These are phyloP conservation scores for Thera obeliscata DNA, from an alignment of 2,888 invertebrate species.

Conservation along the genomic window DNA sequence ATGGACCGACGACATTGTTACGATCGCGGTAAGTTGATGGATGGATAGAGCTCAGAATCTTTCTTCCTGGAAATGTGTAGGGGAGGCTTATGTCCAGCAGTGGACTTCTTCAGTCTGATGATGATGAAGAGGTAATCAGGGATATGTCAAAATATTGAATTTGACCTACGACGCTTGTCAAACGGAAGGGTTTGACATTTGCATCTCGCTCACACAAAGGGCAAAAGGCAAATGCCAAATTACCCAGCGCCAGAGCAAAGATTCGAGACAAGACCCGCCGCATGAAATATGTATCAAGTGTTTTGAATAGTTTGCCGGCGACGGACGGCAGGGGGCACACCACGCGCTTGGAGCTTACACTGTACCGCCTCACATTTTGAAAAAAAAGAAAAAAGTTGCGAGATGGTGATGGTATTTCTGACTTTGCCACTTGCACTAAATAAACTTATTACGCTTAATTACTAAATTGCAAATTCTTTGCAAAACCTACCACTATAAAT, in stretches of 20 bases:
- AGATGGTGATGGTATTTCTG: background rate
- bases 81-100: too few species aligned
- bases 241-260: conserved; percentile 46
- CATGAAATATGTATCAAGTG: conserved; percentile 71
- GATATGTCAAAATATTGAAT: background rate
- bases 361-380: background rate
- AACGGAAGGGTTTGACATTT: background rate
- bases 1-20: too few species aligned
- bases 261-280: conserved; percentile 45
- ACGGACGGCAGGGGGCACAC: conserved; percentile 3
- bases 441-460: too few species aligned
- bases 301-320: conserved; percentile 57
- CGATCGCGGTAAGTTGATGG: too few species aligned
- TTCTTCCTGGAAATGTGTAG: too few species aligned
- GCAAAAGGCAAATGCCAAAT: conserved; percentile 44
- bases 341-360: background rate
- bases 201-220: conserved; percentile 8
- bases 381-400: background rate
- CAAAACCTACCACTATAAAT: too few species aligned
- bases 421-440: background rate
- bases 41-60: too few species aligned
- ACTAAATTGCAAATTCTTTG: too few species aligned
- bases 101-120: too few species aligned
- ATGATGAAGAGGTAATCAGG: too few species aligned
- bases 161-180: background rate